phyloP scores from a whole-genome alignment of 1,140 invertebrate species.

The Lucilia sericata region DNA sequence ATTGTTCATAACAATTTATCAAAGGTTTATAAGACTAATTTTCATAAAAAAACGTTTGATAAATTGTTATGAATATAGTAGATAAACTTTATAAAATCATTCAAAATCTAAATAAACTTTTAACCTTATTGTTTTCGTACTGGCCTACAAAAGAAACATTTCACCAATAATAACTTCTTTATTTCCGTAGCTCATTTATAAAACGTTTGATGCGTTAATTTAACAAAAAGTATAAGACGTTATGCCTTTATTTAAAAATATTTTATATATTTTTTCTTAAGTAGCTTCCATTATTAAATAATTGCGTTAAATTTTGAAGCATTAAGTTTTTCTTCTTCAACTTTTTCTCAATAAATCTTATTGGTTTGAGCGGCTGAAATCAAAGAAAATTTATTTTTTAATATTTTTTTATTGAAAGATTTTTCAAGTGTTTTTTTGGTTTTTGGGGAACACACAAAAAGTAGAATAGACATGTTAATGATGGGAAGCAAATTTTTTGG shows the following conservation, averaged over 20 bases:
- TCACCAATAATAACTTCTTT: too few species aligned
- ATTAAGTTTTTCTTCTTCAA: background rate
- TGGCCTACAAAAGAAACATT: too few species aligned
- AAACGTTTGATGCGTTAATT: background rate
- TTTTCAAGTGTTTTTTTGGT: background rate
- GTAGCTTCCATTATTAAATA: constrained; percentile 11
- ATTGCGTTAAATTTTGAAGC: background rate
- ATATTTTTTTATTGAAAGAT: background rate
- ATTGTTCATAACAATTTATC: too few species aligned
- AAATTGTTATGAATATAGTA: too few species aligned
- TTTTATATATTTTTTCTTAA: background rate
- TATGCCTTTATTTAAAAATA: background rate
- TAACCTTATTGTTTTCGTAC: too few species aligned
- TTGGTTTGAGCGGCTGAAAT: constrained; percentile 14
- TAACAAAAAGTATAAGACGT: background rate
- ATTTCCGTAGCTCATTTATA: too few species aligned
- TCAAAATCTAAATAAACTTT: too few species aligned
- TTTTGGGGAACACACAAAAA: too few species aligned
- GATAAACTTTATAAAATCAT: too few species aligned
- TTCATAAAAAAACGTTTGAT: too few species aligned
- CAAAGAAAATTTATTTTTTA: background rate
- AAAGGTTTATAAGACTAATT: too few species aligned
- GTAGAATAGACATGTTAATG: background rate
- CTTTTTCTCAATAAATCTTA: background rate
- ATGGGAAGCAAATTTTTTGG: background rate